Conservation (phyloP, 2,888 invertebrate genomes). For the Agapostemon virescens region DNA sequence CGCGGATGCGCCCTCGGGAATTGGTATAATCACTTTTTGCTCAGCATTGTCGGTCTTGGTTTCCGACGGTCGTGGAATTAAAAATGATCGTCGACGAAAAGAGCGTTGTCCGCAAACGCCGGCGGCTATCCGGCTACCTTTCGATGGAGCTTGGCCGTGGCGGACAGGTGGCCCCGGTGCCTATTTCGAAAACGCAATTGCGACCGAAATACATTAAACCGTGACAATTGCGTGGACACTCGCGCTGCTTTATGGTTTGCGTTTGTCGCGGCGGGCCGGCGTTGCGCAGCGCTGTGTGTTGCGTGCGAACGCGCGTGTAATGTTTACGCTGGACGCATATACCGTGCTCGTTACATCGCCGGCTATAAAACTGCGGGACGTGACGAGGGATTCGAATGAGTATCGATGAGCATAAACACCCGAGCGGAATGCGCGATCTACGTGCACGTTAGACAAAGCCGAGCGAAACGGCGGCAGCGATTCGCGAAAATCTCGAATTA, state of each 20-base stretch:
- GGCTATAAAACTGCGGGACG: slow-evolving; percentile 58
- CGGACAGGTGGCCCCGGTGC: neutral
- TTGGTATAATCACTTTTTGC: neutral
- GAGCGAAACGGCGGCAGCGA: neutral
- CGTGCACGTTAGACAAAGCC: slow-evolving; percentile 35
- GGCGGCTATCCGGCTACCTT: neutral
- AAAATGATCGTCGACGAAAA: neutral
- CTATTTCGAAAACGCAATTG: slow-evolving; percentile 57
- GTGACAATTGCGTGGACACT: slow-evolving; percentile 62
- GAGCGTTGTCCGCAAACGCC: neutral
- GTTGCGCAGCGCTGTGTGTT: slow-evolving; percentile 7
- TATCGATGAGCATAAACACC: slow-evolving; percentile 42
- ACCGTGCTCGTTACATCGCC: slow-evolving; percentile 38
- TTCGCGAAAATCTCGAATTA: slow-evolving; percentile 15
- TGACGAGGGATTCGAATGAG: slow-evolving; percentile 51
- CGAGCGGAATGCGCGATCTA: slow-evolving; percentile 6
- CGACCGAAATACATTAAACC: slow-evolving; percentile 58
- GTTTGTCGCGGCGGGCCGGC: slow-evolving; percentile 32
- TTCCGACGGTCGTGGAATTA: neutral
- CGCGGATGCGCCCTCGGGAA: neutral
- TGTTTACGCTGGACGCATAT: slow-evolving; percentile 50
- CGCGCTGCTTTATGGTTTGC: slow-evolving; percentile 46
- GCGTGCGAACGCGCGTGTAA: slow-evolving; percentile 49
- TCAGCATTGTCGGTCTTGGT: no score
- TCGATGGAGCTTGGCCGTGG: neutral